Evolutionary conservation across 2,797 vertebrate species (phyloP).

Genomic region (Sciaenops ocellatus): DNA sequence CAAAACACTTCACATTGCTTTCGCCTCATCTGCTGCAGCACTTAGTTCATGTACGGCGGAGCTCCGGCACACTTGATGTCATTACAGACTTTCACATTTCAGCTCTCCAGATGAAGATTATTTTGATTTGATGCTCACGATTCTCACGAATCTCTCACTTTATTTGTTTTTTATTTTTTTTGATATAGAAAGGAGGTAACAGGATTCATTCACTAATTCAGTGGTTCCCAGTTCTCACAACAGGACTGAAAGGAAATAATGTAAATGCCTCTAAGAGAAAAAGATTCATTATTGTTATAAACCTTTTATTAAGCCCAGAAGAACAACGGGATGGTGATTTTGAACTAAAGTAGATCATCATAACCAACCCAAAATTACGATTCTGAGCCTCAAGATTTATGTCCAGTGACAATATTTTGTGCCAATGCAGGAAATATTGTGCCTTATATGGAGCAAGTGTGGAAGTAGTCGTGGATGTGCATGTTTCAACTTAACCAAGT

Average conservation of each 20-base stretch:
- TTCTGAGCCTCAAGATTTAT: conserved; percentile 4
- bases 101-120: conserved; percentile 35
- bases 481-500: background rate
- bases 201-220: conserved; percentile 17
- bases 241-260: conserved; percentile 1
- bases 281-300: too few relatives aligned
- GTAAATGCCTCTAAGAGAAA: background rate
- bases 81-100: conserved; percentile 40
- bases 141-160: conserved; percentile 13
- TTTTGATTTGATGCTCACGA: conserved; percentile 37
- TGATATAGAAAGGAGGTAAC: conserved; percentile 10
- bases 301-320: background rate
- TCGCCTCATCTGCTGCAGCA: conserved; percentile 49
- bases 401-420: background rate
- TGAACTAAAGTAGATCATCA: conserved; percentile 15
- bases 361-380: background rate
- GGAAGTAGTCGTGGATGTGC: background rate
- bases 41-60: conserved; percentile 28
- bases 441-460: background rate
- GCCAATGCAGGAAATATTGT: background rate
- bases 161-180: background rate
- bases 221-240: conserved; percentile 6
- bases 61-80: conserved; percentile 41
- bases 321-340: conserved; percentile 2
- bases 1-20: conserved; percentile 67